Evolutionary conservation across 1,140 invertebrate species (phyloP).

Genomic region (Drosophila nigrodunni): DNA sequence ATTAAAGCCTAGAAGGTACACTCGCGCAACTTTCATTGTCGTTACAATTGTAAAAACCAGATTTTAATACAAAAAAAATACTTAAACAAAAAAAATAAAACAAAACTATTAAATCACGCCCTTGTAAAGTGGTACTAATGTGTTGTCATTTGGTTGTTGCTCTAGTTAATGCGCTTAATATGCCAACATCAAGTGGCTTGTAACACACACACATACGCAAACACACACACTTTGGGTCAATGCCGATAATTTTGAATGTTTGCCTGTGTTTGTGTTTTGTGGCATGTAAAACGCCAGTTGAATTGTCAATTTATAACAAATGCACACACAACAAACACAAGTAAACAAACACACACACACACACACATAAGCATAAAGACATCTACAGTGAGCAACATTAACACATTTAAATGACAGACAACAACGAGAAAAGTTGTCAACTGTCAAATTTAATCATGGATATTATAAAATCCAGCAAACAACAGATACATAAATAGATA

Average conservation of each 20-base stretch:
- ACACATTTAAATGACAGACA: conserved; percentile 41
- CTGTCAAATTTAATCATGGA: conserved; percentile 78
- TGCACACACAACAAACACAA: conserved; percentile 59
- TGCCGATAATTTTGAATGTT: conserved; percentile 36
- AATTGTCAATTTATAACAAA: conserved; percentile 78
- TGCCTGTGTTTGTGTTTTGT: neutral
- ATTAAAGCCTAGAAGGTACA: too few relatives aligned
- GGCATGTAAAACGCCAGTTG: conserved; percentile 72
- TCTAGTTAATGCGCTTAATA: conserved; percentile 67
- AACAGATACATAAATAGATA: conserved; percentile 30
- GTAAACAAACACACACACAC: conserved; percentile 9
- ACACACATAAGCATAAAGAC: neutral
- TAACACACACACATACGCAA: conserved; percentile 44
- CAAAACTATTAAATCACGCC: conserved; percentile 66
- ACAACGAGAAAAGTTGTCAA: conserved; percentile 69
- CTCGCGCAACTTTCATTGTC: neutral
- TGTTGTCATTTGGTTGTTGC: conserved; percentile 62
- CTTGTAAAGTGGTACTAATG: conserved; percentile 65
- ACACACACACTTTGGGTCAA: conserved; percentile 43
- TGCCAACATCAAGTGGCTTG: conserved; percentile 48
- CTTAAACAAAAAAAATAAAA: conserved; percentile 30
- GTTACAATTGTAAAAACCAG: neutral
- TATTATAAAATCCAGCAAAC: conserved; percentile 63
- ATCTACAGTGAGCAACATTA: conserved; percentile 15
- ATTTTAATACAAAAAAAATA: conserved; percentile 10